Percentiles rank a stretch among this genome's conserved stretches.
Conservation (phyloP, 1,140 invertebrate species). For the Mycetomoellerius zeteki region DNA sequence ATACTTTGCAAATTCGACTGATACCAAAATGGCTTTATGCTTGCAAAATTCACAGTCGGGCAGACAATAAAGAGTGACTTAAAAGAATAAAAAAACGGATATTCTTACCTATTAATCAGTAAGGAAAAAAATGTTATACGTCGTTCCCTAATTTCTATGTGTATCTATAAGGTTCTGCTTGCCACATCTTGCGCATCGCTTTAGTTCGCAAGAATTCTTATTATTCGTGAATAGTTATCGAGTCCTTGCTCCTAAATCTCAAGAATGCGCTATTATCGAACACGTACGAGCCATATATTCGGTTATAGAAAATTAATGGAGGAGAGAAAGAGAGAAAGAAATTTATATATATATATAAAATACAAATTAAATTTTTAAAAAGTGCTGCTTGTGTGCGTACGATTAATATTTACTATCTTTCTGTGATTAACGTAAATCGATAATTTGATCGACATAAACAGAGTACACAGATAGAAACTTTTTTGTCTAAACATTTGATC, state of each 20-base stretch:
- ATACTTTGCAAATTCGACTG: constrained; percentile 21
- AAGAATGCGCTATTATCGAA: constrained; percentile 16
- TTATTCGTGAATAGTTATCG: constrained; percentile 25
- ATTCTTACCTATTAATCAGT: neutral
- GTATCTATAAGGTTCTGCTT: neutral
- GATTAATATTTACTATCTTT: neutral
- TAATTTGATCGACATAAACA: neutral
- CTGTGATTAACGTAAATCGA: neutral
- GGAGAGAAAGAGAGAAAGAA: too few relatives aligned
- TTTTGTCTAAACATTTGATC: too few relatives aligned
- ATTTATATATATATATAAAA: too few relatives aligned
- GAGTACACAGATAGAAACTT: too few relatives aligned
- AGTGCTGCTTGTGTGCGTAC: too few relatives aligned
- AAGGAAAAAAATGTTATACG: neutral
- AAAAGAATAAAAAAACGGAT: constrained; percentile 5
- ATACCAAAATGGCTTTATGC: constrained; percentile 38
- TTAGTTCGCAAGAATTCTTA: constrained; percentile 12
- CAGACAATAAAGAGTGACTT: constrained; percentile 30
- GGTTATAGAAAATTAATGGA: constrained; percentile 1
- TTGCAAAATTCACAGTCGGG: constrained; percentile 33
- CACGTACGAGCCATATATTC: neutral
- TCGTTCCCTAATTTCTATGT: neutral
- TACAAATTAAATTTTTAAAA: too few relatives aligned
- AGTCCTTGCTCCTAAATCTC: constrained; percentile 31
- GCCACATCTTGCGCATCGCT: too few relatives aligned